Evolutionary conservation across 2,797 vertebrate species (phyloP), one percentile per base, ranked within the genome.

Genomic region (Sebastes hopkinsi): DNA sequence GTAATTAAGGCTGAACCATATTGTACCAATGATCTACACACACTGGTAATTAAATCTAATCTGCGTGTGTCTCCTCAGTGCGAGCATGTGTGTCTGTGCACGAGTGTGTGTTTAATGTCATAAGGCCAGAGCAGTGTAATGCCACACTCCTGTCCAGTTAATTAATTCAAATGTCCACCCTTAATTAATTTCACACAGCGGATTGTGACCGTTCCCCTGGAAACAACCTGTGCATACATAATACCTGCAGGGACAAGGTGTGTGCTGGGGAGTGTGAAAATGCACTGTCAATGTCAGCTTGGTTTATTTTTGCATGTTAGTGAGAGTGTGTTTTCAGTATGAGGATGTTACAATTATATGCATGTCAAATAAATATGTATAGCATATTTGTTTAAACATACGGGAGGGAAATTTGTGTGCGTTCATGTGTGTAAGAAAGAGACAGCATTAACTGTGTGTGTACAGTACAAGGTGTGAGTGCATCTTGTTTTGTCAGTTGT

Each of bases 111-210:
- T 83, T 87, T 83, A 87, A 93, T 91, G 91, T 89, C 92, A 92
- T 64, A 80, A 88, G 90, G 90, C 84, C 87, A 84, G 78, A 81
- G 64, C 81, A 83, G 91, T 73, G 71, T 92, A 92, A 92, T 91
- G 87, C 75, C 90, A 92, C 69, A 87, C 88, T 90, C 79, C 81
- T 78, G 32, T 90, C 88, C 77, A 84, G 86, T 86, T 94, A 92
- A 94, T 94, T 92, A 93, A 91, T 92, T 93, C 84, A 91, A 93
- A 93, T 91, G 88, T 92, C 91, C 91, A 83, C 52, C 80, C 60
- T 80, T 93, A 92, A 93, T 94, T 92, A 92, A 93, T 94, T 90
- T 91, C 82, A 87, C 86, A 87, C 79, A 56, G 80, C 70, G 80
- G 88, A 90, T 87, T 89, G 85, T 79, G 87, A 89, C 75, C 50